A percentile compares a stretch with the other conserved stretches of the same genome.
These are phyloP conservation scores for Arenaria interpres DNA, from an alignment of 2,113 vertebrate species.

Conservation along the genomic window DNA sequence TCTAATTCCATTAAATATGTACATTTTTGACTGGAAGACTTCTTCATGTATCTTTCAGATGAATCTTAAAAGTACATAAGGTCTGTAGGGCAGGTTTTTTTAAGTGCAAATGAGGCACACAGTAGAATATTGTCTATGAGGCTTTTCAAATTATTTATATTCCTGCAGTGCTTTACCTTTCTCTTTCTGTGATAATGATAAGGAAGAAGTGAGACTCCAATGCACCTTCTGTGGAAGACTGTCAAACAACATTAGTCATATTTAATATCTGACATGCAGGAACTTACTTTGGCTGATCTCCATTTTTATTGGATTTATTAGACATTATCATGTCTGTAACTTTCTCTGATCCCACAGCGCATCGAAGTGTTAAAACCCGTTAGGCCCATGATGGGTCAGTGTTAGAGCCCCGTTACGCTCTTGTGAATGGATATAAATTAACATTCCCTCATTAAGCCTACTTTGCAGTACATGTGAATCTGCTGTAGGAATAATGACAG, in stretches of 20 bases:
- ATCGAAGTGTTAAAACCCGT: slow-evolving; percentile 1
- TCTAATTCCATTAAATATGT: slow-evolving; percentile 87
- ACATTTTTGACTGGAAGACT: slow-evolving; percentile 80
- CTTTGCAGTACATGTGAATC: slow-evolving; percentile 12
- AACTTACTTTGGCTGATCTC: slow-evolving; percentile 67
- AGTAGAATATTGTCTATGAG: slow-evolving; percentile 79
- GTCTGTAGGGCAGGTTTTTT: slow-evolving; percentile 83
- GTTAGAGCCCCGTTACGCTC: neutral
- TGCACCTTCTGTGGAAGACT: slow-evolving; percentile 48
- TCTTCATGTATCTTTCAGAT: slow-evolving; percentile 85
- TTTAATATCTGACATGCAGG: slow-evolving; percentile 65
- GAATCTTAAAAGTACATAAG: slow-evolving; percentile 85
- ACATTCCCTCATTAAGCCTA: neutral
- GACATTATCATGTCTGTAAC: slow-evolving; percentile 31
- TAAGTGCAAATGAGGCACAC: slow-evolving; percentile 84
- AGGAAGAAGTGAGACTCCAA: slow-evolving; percentile 64
- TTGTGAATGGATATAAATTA: slow-evolving; percentile 6
- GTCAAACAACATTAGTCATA: slow-evolving; percentile 70
- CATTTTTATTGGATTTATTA: slow-evolving; percentile 71
- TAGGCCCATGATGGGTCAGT: neutral
- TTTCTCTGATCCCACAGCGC: slow-evolving; percentile 12
- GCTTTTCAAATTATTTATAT: slow-evolving; percentile 84
- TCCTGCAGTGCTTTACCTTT: slow-evolving; percentile 77
- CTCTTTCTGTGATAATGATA: slow-evolving; percentile 72
- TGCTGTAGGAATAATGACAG: slow-evolving; percentile 6